Evolutionary conservation across 2,113 vertebrate species (phyloP).

Genomic region (Brachyhypopomus occidentalis): DNA sequence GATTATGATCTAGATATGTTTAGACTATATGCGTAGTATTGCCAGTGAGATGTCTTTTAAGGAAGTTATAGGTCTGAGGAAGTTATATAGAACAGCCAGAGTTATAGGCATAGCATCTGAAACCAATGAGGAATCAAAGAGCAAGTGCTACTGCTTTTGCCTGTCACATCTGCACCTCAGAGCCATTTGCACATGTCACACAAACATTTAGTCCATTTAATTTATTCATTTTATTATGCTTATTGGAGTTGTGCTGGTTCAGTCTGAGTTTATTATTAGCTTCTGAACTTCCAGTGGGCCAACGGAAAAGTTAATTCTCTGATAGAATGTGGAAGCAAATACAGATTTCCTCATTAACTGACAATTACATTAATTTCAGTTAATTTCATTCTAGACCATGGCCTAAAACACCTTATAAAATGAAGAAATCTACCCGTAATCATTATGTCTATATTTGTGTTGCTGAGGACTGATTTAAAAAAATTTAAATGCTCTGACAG

Average conservation of each 20-base stretch:
- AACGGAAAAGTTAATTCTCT: not conserved
- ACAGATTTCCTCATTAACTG: no score
- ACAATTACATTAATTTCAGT: no score
- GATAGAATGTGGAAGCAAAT: not conserved
- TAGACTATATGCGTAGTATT: not conserved
- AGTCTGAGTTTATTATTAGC: not conserved
- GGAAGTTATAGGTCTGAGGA: no score
- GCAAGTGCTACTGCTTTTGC: conserved; percentile 15
- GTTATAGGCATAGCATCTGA: not conserved
- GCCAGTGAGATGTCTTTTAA: not conserved
- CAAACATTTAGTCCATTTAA: conserved; percentile 1
- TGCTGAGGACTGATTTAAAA: no score
- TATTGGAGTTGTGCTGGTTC: not conserved
- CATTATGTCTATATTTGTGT: no score
- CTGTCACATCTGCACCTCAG: not conserved
- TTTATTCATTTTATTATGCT: not conserved
- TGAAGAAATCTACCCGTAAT: no score
- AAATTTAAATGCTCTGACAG: no score
- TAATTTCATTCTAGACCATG: no score
- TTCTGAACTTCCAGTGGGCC: not conserved
- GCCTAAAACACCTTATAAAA: no score
- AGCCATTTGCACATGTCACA: not conserved
- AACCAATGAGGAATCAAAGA: not conserved
- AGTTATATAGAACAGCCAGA: not conserved
- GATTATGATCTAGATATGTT: not conserved